Evolutionary conservation across 2,888 invertebrate genomes (phyloP).

Genomic region (Cheilosia grossa): DNA sequence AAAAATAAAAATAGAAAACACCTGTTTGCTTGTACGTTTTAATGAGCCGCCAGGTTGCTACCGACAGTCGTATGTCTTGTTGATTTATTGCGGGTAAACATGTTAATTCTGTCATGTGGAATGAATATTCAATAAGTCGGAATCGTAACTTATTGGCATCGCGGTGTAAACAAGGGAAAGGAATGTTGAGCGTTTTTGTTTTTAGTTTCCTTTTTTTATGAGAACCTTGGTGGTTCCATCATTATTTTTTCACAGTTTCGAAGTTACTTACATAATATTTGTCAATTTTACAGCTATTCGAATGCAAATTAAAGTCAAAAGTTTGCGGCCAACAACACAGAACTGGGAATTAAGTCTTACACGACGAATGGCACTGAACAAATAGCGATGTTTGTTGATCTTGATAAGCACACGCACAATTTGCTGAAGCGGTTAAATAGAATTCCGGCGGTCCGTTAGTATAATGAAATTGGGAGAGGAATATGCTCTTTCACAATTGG

Average conservation of each 20-base stretch:
- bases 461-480: too few relatives aligned
- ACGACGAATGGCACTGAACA: not conserved
- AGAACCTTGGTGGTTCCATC: not conserved
- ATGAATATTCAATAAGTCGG: slow-evolving; percentile 65
- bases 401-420: too few relatives aligned
- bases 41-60: slow-evolving; percentile 25
- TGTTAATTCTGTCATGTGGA: slow-evolving; percentile 59
- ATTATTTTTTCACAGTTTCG: not conserved
- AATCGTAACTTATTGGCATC: slow-evolving; percentile 50
- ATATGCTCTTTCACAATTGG: too few relatives aligned
- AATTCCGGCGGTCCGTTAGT: too few relatives aligned
- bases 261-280: not conserved
- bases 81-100: slow-evolving; percentile 67
- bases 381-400: too few relatives aligned
- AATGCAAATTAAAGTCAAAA: not conserved
- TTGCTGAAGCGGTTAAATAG: too few relatives aligned
- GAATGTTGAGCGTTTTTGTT: slow-evolving; percentile 3
- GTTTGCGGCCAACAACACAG: not conserved
- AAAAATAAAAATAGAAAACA: slow-evolving; percentile 25
- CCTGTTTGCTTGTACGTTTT: slow-evolving; percentile 53
- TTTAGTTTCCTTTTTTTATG: not conserved
- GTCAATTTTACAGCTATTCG: not conserved
- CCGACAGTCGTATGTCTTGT: slow-evolving; percentile 11
- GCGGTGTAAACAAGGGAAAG: slow-evolving; percentile 26
- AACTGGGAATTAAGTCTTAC: not conserved